These are phyloP conservation scores for Threskiornis aethiopicus DNA, from an alignment of 2,797 vertebrate species.

Conservation along the genomic window DNA sequence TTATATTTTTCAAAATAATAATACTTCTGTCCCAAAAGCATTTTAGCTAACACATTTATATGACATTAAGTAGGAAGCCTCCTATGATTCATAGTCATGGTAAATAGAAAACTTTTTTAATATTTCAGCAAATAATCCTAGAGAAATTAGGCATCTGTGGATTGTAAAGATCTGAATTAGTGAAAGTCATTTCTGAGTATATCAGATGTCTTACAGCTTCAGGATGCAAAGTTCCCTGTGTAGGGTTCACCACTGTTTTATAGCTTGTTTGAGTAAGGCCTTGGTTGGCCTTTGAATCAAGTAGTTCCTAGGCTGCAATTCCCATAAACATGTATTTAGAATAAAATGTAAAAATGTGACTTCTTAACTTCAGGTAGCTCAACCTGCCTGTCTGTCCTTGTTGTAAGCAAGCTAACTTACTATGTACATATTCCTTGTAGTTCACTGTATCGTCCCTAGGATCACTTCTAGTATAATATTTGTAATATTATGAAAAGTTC, in stretches of 20 bases:
- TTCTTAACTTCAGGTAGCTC: not conserved
- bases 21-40: not conserved
- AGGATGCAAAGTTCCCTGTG: not conserved
- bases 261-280: not conserved
- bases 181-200: not conserved
- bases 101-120: not conserved
- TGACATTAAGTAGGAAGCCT: not conserved
- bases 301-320: not conserved
- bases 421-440: not conserved
- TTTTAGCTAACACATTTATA: not conserved
- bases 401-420: not conserved
- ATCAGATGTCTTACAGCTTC: not conserved
- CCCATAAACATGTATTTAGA: not conserved
- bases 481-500: not conserved
- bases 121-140: conserved; percentile 23
- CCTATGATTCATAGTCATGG: not conserved
- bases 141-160: conserved; percentile 13
- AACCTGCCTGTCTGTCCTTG: not conserved
- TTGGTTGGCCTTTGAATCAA: not conserved
- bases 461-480: not conserved
- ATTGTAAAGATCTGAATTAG: conserved; percentile 11
- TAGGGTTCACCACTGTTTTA: not conserved
- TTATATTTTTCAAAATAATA: not conserved
- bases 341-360: not conserved
- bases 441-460: not conserved